Conservation (phyloP, 2,113 vertebrate genomes). For the Deroptyus accipitrinus region DNA sequence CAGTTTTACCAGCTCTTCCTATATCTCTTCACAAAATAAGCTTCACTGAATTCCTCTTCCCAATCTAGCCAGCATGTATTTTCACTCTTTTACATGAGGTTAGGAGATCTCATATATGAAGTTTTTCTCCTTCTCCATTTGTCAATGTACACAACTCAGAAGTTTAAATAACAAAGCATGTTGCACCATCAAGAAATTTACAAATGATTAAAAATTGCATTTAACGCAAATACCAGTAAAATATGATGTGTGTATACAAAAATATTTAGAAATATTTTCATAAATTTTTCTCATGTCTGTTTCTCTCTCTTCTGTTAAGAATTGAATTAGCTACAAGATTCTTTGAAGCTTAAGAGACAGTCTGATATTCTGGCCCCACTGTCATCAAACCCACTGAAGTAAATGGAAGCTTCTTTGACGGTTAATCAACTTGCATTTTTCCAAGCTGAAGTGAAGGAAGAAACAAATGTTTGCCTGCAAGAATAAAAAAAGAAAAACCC, state of each 20-base stretch:
- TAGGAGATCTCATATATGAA: not conserved
- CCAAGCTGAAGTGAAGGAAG: not conserved
- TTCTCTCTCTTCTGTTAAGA: not conserved
- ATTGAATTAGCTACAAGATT: not conserved
- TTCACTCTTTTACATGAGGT: not conserved
- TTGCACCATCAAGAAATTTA: not conserved
- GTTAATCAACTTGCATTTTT: not conserved
- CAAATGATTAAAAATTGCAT: not conserved
- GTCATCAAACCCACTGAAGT: rapidly evolving
- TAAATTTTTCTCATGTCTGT: not conserved
- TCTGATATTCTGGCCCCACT: not conserved
- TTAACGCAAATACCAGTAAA: not conserved
- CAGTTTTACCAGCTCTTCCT: not conserved
- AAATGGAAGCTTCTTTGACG: not conserved
- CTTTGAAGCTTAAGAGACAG: not conserved
- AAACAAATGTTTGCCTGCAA: not conserved
- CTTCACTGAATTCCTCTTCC: not conserved
- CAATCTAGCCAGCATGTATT: not conserved
- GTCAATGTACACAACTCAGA: not conserved
- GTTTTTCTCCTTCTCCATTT: not conserved
- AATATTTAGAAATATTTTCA: not conserved
- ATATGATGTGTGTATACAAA: not conserved
- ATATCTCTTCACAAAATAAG: not conserved
- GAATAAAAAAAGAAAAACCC: not conserved
- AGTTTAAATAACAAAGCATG: not conserved